Percentiles rank a stretch among this genome's conserved stretches.
These are phyloP conservation scores for Barnardius zonarius DNA, from an alignment of 2,113 vertebrate species.

Conservation along the genomic window DNA sequence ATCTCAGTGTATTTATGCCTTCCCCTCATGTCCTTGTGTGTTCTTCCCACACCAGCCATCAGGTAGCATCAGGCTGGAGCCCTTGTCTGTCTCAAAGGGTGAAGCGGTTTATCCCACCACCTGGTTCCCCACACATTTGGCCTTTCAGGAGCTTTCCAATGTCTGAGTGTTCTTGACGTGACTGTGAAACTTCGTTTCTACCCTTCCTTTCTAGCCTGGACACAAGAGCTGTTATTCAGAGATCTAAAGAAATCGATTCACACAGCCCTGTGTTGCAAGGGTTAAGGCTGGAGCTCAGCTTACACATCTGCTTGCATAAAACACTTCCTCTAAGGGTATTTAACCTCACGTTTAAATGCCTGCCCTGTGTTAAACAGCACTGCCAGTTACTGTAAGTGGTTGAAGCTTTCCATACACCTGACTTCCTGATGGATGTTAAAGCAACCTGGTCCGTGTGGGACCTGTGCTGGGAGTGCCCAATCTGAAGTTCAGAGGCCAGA, in stretches of 20 bases:
- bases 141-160: neutral
- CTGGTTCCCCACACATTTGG: neutral
- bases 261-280: neutral
- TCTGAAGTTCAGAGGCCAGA: neutral
- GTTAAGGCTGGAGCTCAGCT: neutral
- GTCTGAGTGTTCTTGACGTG: neutral
- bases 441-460: neutral
- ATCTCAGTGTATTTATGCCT: neutral
- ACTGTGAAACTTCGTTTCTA: neutral
- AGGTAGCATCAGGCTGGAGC: neutral
- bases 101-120: neutral
- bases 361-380: neutral
- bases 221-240: neutral
- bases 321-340: neutral
- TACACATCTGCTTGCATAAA: neutral
- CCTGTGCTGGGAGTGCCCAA: rapidly evolving
- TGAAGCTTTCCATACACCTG: neutral
- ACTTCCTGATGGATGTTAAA: neutral
- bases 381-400: neutral
- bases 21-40: neutral
- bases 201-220: neutral
- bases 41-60: neutral
- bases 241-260: neutral
- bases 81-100: neutral
- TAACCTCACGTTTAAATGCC: neutral